A percentile compares a stretch with the other conserved stretches of the same genome.
Conservation (phyloP, 1,140 invertebrate genomes). For the Micrasema longulum region DNA sequence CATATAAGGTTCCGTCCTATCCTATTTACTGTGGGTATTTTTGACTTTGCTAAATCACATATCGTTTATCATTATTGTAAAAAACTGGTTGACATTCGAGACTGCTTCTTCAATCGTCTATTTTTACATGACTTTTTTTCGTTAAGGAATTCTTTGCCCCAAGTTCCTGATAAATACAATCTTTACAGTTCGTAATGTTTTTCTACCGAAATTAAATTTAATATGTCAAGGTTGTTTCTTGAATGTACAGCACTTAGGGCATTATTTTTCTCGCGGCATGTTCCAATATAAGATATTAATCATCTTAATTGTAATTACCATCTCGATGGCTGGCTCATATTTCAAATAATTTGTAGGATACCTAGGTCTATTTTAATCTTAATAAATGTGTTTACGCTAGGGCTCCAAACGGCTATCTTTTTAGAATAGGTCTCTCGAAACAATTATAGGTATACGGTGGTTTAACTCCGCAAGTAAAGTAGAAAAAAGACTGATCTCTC, state of each 20-base stretch:
- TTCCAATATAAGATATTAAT: background rate
- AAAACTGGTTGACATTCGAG: conserved; percentile 13
- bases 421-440: no score
- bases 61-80: background rate
- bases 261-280: conserved; percentile 18
- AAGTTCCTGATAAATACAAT: conserved; percentile 17
- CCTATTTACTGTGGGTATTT: no score
- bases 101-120: conserved; percentile 7
- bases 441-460: no score
- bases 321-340: background rate
- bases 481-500: no score
- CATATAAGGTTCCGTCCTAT: no score
- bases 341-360: background rate
- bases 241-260: background rate
- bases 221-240: conserved; percentile 15
- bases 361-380: no score
- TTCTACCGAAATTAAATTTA: background rate
- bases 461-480: no score
- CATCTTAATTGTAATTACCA: no score
- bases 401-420: no score
- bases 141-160: background rate
- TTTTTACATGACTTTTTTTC: background rate
- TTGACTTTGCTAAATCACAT: conserved; percentile 1
- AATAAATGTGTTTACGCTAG: no score
- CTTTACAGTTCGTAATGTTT: conserved; percentile 11